Evolutionary conservation across 2,113 vertebrate genomes (phyloP).

Genomic region (Tupaia chinensis): DNA sequence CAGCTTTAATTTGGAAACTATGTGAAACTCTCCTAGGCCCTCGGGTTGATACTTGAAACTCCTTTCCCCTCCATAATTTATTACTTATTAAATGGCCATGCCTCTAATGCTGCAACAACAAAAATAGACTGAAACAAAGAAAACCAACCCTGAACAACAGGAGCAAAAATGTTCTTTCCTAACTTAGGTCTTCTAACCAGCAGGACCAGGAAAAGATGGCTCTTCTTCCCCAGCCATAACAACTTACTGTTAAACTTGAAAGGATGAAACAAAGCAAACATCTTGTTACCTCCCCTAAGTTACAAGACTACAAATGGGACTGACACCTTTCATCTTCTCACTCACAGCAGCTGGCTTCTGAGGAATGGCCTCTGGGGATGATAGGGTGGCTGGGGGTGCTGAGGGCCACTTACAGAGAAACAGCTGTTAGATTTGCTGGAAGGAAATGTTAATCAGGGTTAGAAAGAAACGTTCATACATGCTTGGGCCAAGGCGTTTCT

Average conservation of each 20-base stretch:
- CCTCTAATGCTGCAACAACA: neutral
- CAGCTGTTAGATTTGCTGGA: conserved; percentile 59
- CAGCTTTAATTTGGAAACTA: neutral
- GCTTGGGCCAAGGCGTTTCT: neutral
- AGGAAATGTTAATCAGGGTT: conserved; percentile 34
- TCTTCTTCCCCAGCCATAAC: neutral
- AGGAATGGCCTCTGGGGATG: conserved; percentile 40
- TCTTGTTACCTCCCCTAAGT: conserved; percentile 9
- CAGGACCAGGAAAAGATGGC: neutral
- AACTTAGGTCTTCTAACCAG: neutral
- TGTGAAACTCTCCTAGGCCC: neutral
- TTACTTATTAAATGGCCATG: neutral
- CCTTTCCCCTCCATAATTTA: neutral
- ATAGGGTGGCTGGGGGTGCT: conserved; percentile 48
- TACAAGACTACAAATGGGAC: neutral
- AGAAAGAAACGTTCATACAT: neutral
- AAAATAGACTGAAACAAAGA: neutral
- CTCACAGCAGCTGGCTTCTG: conserved; percentile 75
- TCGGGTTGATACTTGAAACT: neutral
- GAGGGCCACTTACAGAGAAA: neutral
- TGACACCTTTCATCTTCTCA: conserved; percentile 64
- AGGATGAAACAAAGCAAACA: neutral
- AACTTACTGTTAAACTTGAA: neutral
- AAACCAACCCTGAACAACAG: accelerated
- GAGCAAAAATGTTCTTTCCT: neutral